A percentile compares a stretch with the other conserved stretches of the same genome.
Conservation (phyloP, 2,888 invertebrate species). For the Pasiphila rectangulata region DNA sequence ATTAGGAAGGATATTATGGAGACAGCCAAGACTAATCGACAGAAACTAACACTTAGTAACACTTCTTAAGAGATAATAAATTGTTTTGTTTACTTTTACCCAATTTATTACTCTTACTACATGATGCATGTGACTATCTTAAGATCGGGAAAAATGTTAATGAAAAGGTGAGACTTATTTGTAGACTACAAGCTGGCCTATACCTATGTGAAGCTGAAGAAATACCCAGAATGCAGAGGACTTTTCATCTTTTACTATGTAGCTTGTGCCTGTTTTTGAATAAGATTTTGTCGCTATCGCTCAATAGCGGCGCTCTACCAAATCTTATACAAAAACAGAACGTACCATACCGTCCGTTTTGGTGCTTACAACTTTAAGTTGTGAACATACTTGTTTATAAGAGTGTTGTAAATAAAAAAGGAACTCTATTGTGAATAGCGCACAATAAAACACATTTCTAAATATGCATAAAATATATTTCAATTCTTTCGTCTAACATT, state of each 20-base stretch:
- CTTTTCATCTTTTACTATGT: no score
- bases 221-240: slow-evolving; percentile 93
- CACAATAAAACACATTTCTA: slow-evolving; percentile 48
- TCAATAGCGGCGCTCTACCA: no score
- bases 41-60: slow-evolving; percentile 78
- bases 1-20: slow-evolving; percentile 96
- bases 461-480: slow-evolving; percentile 64
- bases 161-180: slow-evolving; percentile 92
- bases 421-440: slow-evolving; percentile 15
- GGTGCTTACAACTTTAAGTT: no score
- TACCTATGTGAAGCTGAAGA: slow-evolving; percentile 93
- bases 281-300: no score
- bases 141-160: no score
- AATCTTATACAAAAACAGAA: no score
- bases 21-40: slow-evolving; percentile 89
- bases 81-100: no score
- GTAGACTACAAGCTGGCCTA: slow-evolving; percentile 96
- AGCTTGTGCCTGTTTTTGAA: no score
- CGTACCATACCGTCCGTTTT: no score
- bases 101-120: no score
- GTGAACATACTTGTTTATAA: neutral
- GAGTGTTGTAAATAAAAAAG: neutral
- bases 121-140: no score
- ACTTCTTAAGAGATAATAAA: neutral
- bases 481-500: slow-evolving; percentile 44